Percentiles rank a stretch among this genome's conserved stretches.
These are phyloP conservation scores for Buathra laborator DNA, from an alignment of 2,888 invertebrate species.

Conservation along the genomic window DNA sequence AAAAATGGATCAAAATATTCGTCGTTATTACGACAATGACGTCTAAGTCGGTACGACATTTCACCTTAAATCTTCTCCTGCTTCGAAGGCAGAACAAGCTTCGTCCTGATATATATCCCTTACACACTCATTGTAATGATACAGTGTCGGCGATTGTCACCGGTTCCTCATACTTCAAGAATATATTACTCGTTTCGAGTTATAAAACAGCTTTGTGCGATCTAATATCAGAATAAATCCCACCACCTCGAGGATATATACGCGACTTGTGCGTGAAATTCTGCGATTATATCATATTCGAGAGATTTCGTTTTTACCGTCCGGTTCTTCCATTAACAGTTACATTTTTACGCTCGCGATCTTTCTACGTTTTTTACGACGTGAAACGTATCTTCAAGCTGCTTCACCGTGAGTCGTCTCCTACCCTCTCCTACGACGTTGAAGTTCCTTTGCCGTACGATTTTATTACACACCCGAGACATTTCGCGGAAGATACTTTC, in stretches of 20 bases:
- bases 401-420: neutral
- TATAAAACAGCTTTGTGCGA: conserved; percentile 7
- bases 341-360: conserved; percentile 26
- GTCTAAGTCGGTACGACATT: neutral
- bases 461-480: conserved; percentile 23
- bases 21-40: neutral
- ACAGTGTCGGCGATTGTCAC: neutral
- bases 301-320: conserved; percentile 36
- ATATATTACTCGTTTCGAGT: neutral
- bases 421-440: neutral
- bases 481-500: conserved; percentile 3
- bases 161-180: neutral
- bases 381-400: conserved; percentile 33
- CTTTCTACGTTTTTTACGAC: conserved; percentile 50
- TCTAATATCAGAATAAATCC: neutral
- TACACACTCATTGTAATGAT: neutral
- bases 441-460: conserved; percentile 11
- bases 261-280: neutral
- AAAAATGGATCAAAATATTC: neutral
- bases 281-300: conserved; percentile 38
- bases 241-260: neutral
- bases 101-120: neutral
- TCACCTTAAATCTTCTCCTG: neutral
- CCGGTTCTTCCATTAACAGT: conserved; percentile 37
- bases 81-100: neutral